Conservation (phyloP, 2,888 invertebrate genomes). For the Nymphalis urticae region DNA sequence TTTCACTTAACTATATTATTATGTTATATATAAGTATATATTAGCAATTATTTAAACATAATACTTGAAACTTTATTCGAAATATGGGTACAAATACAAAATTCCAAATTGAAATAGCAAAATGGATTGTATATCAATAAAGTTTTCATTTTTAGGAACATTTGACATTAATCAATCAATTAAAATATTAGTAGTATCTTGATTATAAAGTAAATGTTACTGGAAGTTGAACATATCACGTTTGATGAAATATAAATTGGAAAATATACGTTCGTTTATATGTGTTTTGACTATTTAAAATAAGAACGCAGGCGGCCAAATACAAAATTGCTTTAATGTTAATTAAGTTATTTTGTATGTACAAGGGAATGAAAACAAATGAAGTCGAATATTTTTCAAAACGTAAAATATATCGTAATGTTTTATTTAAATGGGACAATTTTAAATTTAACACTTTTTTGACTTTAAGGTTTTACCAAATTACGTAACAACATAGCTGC, state of each 20-base stretch:
- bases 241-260: too few species aligned
- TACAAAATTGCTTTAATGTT: too few species aligned
- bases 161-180: neutral
- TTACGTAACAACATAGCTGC: conserved; percentile 60
- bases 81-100: neutral
- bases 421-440: conserved; percentile 26
- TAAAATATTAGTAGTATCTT: too few species aligned
- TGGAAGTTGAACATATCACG: too few species aligned
- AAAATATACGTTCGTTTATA: too few species aligned
- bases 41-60: too few species aligned
- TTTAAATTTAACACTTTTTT: conserved; percentile 33
- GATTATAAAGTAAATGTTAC: too few species aligned
- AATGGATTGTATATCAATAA: neutral
- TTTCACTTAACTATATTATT: too few species aligned
- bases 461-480: conserved; percentile 58
- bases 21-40: too few species aligned
- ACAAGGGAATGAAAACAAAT: neutral
- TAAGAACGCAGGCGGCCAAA: too few species aligned
- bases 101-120: neutral
- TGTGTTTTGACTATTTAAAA: too few species aligned
- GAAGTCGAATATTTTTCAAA: neutral
- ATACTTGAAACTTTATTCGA: neutral
- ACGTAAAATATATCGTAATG: neutral
- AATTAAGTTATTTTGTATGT: too few species aligned
- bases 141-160: neutral